phyloP scores from a whole-genome alignment of 2,113 vertebrate genomes.

The Antechinus flavipes region DNA sequence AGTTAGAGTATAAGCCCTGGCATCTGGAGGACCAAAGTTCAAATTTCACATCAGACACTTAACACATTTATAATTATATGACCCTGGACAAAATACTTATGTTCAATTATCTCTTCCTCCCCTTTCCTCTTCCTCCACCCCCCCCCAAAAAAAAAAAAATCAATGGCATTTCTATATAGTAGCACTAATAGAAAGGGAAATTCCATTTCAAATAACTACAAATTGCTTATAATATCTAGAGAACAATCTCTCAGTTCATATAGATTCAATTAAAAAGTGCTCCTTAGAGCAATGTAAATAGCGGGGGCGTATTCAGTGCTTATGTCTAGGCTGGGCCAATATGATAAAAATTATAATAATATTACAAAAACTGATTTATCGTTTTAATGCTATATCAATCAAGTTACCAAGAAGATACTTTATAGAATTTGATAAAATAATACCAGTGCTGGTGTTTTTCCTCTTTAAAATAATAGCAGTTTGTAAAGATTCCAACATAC shows the following conservation, averaged over 20 bases:
- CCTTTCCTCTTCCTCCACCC: too few species aligned
- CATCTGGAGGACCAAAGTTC: too few species aligned
- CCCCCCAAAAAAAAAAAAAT: not conserved
- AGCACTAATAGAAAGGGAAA: not conserved
- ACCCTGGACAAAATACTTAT: too few species aligned
- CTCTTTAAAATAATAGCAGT: too few species aligned
- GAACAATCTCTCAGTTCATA: not conserved
- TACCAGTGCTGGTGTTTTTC: too few species aligned
- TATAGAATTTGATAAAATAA: not conserved
- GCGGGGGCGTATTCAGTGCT: too few species aligned
- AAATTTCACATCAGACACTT: too few species aligned
- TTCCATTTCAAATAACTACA: not conserved
- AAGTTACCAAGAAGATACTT: not conserved
- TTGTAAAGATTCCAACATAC: not conserved
- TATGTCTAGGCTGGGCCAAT: too few species aligned
- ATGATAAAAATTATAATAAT: not conserved
- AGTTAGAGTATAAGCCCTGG: too few species aligned
- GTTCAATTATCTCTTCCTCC: too few species aligned
- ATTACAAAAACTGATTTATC: not conserved
- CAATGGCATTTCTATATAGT: not conserved
- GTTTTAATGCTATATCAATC: not conserved
- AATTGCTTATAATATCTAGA: not conserved
- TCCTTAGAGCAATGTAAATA: too few species aligned
- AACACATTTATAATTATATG: too few species aligned
- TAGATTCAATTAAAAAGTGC: not conserved